phyloP scores from a whole-genome alignment of 2,888 invertebrate genomes.

The Priocnemis perturbator region DNA sequence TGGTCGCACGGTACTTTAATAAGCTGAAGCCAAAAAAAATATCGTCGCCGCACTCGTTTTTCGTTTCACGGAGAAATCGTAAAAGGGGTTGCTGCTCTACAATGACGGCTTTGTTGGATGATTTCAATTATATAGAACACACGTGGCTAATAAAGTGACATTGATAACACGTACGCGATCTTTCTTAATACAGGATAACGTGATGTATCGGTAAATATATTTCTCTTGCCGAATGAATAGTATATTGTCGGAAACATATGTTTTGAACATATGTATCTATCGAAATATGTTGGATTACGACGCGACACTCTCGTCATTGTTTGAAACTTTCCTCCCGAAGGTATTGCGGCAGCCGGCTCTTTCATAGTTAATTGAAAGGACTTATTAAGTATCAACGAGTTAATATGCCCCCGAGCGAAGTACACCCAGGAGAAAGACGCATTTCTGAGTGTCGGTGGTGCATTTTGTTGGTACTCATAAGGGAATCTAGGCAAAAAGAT shows the following conservation, averaged over 20 bases:
- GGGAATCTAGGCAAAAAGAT: too few species aligned
- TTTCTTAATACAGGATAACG: too few species aligned
- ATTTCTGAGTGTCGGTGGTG: background rate
- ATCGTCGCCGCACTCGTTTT: conserved; percentile 22
- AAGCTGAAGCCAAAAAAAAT: conserved; percentile 53
- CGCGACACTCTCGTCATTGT: too few species aligned
- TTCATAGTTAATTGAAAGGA: conserved; percentile 11
- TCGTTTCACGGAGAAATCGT: conserved; percentile 17
- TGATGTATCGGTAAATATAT: too few species aligned
- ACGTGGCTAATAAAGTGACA: too few species aligned
- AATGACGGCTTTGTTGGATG: background rate
- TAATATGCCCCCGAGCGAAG: conserved; percentile 12
- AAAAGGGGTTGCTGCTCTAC: background rate
- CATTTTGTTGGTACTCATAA: too few species aligned
- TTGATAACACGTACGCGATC: too few species aligned
- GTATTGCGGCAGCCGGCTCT: background rate
- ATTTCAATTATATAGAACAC: too few species aligned
- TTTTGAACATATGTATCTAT: too few species aligned
- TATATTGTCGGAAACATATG: too few species aligned
- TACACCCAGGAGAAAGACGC: conserved; percentile 16
- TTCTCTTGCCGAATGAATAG: too few species aligned
- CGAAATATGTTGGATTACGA: too few species aligned
- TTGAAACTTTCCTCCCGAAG: background rate
- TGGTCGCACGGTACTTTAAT: conserved; percentile 60
- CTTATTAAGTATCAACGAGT: conserved; percentile 20